Conservation (phyloP, 92 coral and sea anemone genomes). For the Bergia sp. region DNA sequence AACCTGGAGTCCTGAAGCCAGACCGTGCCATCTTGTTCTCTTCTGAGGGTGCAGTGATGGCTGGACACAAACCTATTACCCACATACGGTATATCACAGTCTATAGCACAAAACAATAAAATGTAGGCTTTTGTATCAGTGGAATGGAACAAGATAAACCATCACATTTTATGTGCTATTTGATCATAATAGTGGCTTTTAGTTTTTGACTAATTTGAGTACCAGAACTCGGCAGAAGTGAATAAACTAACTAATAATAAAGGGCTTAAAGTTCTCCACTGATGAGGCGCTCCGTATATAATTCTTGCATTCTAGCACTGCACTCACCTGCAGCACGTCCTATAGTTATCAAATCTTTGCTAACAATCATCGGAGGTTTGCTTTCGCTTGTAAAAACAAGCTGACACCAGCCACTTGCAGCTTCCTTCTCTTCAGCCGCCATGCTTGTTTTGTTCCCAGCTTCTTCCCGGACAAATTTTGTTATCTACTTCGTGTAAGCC, state of each 20-base stretch:
- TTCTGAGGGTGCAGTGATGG: constrained; percentile 70
- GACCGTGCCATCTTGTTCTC: constrained; percentile 70
- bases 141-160: too few species aligned
- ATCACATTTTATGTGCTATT: too few species aligned
- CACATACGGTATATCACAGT: constrained; percentile 76
- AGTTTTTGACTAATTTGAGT: too few species aligned
- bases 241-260: too few species aligned
- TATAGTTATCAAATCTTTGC: constrained; percentile 61
- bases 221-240: too few species aligned
- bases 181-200: too few species aligned
- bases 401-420: constrained; percentile 67
- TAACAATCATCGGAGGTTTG: constrained; percentile 73
- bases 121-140: too few species aligned
- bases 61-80: constrained; percentile 76
- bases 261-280: too few species aligned
- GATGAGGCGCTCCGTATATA: too few species aligned
- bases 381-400: constrained; percentile 72
- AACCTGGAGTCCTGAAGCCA: constrained; percentile 94
- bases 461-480: background rate
- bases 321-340: constrained; percentile 81
- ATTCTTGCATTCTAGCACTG: background rate
- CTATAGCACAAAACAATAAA: constrained; percentile 40
- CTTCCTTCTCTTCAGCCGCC: constrained; percentile 57
- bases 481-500: background rate
- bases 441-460: constrained; percentile 42